Base-by-base conservation (phyloP, 2,797 vertebrate species). In the Peromyscus aztecus region DNA sequence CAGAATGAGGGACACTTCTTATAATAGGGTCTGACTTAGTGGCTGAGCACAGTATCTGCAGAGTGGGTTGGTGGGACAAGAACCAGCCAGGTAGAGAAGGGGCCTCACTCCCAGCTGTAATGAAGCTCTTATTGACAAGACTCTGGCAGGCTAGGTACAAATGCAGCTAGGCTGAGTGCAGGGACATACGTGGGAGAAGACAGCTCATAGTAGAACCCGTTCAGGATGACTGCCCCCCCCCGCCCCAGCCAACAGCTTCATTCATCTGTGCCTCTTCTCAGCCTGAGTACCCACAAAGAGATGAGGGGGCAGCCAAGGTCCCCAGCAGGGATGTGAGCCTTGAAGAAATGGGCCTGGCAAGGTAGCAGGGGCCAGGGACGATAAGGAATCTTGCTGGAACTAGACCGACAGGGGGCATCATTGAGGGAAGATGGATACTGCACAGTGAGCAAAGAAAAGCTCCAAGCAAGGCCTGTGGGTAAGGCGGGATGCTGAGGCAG, bases 401-500 rank as follows among this genome's bases (percentile, higher is more conserved):
- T n/a, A 59, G 87, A 34, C 24, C 43, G 37, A 59, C 34, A 55
- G 21, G 24, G 24, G 69, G 23, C 57, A 43, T 83, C 57, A 23
- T 49, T 49, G 16, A 85, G 61, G 29, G 17, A 29, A 46, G 37
- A 6, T 34, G n/a, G 49, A 14, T 52, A 52, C 49, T 52, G 49
- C 12, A 52, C 12, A 52, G 49, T 52, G 49, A 13, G 2, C 34
- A 80, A 46, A 81, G 69, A 75, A 43, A 59, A 63, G 29, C 57
- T 31, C 52, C 16, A 37, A 13, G 2, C 34, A 0, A 43, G 3
- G 11, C 12, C 13, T 4, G 2, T 57, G 59, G 31, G 14, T 6
- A 40, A 31, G 31, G 37, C 37, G 59, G 52, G n/a, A 73, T 34
- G 29, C 29, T 13, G 34, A 46, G 37, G 2, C 11, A 43, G 29